Percentiles rank a stretch among this genome's conserved stretches.
These are phyloP conservation scores for Corydoras maculifer DNA, from an alignment of 2,113 vertebrate genomes.

Conservation along the genomic window DNA sequence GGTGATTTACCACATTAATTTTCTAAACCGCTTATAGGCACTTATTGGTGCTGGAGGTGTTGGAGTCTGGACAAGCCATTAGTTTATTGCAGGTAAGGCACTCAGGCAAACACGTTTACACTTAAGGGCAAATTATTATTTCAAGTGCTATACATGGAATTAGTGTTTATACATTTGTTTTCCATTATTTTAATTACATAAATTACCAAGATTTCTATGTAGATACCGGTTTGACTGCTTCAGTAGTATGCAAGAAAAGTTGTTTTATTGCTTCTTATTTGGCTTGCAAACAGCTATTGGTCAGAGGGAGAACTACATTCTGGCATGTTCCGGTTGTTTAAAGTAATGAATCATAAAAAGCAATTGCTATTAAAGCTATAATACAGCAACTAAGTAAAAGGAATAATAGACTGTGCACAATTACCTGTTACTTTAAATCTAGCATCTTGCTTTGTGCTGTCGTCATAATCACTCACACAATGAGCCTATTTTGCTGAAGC, in stretches of 20 bases:
- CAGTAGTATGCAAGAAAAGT: not conserved
- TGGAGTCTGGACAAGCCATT: too few species aligned
- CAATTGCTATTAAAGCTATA: conserved; percentile 1
- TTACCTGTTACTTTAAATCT: conserved; percentile 6
- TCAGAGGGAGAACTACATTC: not conserved
- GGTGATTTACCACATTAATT: too few species aligned
- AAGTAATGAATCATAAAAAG: not conserved
- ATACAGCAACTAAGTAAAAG: too few species aligned
- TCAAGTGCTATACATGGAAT: too few species aligned
- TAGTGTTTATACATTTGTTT: not conserved
- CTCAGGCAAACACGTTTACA: too few species aligned
- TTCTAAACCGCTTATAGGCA: too few species aligned
- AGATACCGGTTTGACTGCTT: not conserved
- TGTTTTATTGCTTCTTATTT: not conserved
- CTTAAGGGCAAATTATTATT: too few species aligned
- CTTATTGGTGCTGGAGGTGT: too few species aligned
- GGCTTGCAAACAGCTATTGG: not conserved
- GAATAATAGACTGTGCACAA: conserved; percentile 15
- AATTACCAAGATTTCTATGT: not conserved
- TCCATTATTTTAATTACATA: not conserved
- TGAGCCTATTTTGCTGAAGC: conserved; percentile 40
- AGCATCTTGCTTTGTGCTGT: conserved; percentile 22
- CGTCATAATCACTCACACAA: conserved; percentile 48
- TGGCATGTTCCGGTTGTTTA: not conserved
- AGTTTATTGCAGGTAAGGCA: too few species aligned